These are phyloP conservation scores for Notothenia rossii DNA, from an alignment of 2,113 vertebrate species.

Conservation along the genomic window DNA sequence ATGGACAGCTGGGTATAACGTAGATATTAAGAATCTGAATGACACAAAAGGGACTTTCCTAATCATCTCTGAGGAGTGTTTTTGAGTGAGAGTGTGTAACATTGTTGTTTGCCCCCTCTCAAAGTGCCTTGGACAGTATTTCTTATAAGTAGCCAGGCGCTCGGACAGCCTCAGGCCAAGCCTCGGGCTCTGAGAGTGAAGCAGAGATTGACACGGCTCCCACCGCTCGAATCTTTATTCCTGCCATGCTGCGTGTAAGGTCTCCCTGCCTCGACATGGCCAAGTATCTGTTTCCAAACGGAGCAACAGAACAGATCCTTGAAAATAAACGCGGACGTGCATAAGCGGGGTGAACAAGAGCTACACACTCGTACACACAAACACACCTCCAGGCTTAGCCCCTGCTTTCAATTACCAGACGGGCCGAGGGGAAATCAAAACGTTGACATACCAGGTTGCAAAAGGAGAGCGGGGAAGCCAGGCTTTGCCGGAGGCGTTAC, in stretches of 20 bases:
- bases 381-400: conserved; percentile 72
- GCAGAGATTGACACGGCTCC: conserved; percentile 58
- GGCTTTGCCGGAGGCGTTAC: conserved; percentile 59
- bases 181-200: conserved; percentile 63
- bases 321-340: conserved; percentile 47
- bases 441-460: conserved; percentile 73
- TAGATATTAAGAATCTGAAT: conserved; percentile 16
- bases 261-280: conserved; percentile 22
- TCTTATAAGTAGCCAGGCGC: conserved; percentile 48
- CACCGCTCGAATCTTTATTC: conserved; percentile 27
- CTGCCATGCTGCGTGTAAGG: conserved; percentile 15
- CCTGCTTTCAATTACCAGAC: conserved; percentile 79
- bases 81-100: not conserved
- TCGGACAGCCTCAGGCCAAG: conserved; percentile 48
- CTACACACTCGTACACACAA: conserved; percentile 13
- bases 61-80: not conserved
- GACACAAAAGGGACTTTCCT: not conserved
- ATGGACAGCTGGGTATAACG: conserved; percentile 25
- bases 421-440: conserved; percentile 80
- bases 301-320: conserved; percentile 28
- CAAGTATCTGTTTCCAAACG: not conserved
- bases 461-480: conserved; percentile 63
- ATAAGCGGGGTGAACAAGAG: conserved; percentile 29
- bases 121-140: conserved; percentile 32
- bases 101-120: conserved; percentile 39